Percentiles rank a stretch among this genome's conserved stretches.
Conservation (phyloP, 1,140 invertebrate species). For the Bombus sibiricus region DNA sequence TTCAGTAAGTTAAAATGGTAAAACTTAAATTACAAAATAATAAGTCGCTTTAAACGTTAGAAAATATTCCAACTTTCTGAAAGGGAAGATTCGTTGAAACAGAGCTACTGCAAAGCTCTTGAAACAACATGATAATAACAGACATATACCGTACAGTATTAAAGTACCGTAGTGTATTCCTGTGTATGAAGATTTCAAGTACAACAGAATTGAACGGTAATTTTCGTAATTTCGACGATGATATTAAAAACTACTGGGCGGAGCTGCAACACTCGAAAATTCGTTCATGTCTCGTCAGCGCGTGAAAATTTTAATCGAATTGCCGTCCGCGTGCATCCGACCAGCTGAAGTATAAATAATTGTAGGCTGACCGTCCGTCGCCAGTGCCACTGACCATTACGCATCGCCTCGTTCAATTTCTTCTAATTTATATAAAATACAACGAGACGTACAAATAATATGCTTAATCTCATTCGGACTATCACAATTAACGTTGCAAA, state of each 20-base stretch:
- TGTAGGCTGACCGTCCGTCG: constrained; percentile 12
- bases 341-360: constrained; percentile 51
- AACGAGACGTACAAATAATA: neutral
- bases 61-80: no score
- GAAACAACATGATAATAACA: neutral
- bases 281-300: constrained; percentile 43
- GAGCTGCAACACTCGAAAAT: constrained; percentile 30
- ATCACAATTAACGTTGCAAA: neutral
- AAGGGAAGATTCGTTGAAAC: neutral
- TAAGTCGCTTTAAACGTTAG: no score
- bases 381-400: constrained; percentile 18
- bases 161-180: no score
- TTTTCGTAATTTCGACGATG: neutral
- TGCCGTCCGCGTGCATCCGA: neutral
- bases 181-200: neutral
- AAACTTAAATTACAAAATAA: no score
- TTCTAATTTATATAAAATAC: constrained; percentile 39
- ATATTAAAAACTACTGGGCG: constrained; percentile 1
- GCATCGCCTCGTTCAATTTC: constrained; percentile 28
- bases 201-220: neutral
- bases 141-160: neutral
- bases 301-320: constrained; percentile 58
- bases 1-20: no score
- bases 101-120: no score
- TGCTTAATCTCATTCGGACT: neutral